Base-by-base conservation (phyloP, 2,888 invertebrate species). In the Thysanoteuthis rhombus region DNA sequence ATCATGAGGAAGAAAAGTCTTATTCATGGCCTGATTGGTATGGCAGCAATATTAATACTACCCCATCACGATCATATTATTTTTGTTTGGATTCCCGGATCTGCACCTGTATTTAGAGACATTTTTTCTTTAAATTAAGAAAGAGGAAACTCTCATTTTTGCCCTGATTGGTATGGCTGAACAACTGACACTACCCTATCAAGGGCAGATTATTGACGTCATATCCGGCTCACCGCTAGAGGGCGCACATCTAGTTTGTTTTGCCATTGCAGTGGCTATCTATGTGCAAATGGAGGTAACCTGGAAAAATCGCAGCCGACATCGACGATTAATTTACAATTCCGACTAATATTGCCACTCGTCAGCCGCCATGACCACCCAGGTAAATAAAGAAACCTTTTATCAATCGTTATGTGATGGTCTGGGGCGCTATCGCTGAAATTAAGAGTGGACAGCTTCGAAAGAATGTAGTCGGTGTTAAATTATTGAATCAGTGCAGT, bases 171-270 rank as follows among this genome's bases (percentile, higher is more conserved):
- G 0, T 22, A 52, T 52, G 52, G 52, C 25, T 0, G 52, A 52
- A 25, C 25, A 5, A 4, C 22, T 52, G 52, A 5, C 42, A 42
- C 8, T 52, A 25, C 22, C 1, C 52, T 22, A 75, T 75, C 75
- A 75, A 75, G 75, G n/a, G 75, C 75, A 75, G 75, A 75, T 75
- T 75, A 75, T 36, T 92, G 92, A 92, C 92, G 92, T 92, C 92
- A 92, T n/a, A 92, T 92, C 92, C 92, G 92, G 32, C 16, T 36
- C 22, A 32, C 92, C 92, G 92, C 45, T 92, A 92, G 92, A 92
- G 42, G 92, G 92, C 92, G 92, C 92, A n/a, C 32, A 19, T 75
- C 75, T n/a, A 10, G 75, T 75, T 75, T 75, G 75, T 75, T 75
- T 75, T 75, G 75, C 75, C 75, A 75, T 75, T 75, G 75, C 75